phyloP scores from a whole-genome alignment of 2,888 invertebrate species.

The Monochamus alternatus region DNA sequence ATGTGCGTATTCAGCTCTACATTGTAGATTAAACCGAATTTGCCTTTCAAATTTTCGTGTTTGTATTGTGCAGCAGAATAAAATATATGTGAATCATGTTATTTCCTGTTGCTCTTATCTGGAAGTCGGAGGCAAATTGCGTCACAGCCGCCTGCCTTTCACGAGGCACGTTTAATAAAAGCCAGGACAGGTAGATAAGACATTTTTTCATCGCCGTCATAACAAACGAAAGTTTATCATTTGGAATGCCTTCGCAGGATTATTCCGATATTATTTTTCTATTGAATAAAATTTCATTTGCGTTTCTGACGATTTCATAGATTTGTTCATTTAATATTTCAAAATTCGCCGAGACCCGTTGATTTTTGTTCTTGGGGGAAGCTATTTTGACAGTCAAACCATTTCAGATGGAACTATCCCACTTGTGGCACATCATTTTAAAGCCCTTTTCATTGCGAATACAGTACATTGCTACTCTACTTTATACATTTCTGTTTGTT shows the following conservation, averaged over 20 bases:
- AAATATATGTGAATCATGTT: constrained; percentile 22
- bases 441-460: no score
- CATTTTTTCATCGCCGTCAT: neutral
- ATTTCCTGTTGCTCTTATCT: constrained; percentile 25
- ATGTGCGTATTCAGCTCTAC: neutral
- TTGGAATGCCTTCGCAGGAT: neutral
- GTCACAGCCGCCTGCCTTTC: neutral
- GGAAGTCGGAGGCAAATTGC: constrained; percentile 8
- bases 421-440: no score
- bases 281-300: no score
- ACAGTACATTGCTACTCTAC: no score
- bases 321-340: no score
- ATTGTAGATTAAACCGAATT: constrained; percentile 2
- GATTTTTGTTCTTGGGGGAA: no score
- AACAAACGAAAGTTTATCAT: neutral
- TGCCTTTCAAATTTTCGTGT: constrained; percentile 9
- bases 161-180: neutral
- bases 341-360: no score
- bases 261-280: neutral
- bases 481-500: no score
- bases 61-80: constrained; percentile 15
- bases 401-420: no score
- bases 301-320: no score
- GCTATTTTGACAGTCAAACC: no score
- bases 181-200: neutral